Percentiles rank a stretch among this genome's conserved stretches.
Conservation (phyloP, 2,888 invertebrate species). For the Hypercompe scribonia region DNA sequence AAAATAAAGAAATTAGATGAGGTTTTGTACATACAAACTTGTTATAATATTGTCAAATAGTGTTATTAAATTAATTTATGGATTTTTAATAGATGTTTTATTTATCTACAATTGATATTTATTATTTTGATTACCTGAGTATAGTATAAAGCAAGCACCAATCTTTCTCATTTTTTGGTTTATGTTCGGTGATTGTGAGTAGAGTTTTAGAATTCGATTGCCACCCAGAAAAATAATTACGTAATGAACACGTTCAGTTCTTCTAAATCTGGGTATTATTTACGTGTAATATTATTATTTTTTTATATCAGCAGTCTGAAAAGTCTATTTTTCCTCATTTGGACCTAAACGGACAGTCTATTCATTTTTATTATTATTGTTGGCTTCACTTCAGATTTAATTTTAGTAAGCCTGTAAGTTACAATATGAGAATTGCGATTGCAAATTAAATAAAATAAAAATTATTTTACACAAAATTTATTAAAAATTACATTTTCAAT, state of each 20-base stretch:
- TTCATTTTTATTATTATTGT: too few species aligned
- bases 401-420: too few species aligned
- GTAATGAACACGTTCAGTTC: too few species aligned
- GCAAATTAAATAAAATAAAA: background rate
- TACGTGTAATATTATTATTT: background rate
- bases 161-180: too few species aligned
- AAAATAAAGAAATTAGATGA: slow-evolving; percentile 57
- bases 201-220: background rate
- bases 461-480: background rate
- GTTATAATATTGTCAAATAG: slow-evolving; percentile 84
- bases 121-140: too few species aligned
- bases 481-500: background rate
- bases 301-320: too few species aligned
- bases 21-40: slow-evolving; percentile 83
- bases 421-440: background rate
- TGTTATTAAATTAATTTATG: slow-evolving; percentile 86
- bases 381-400: too few species aligned
- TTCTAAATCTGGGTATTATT: background rate
- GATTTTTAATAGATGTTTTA: slow-evolving; percentile 70
- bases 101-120: slow-evolving; percentile 32
- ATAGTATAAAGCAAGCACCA: background rate
- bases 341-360: too few species aligned
- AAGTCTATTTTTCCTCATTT: too few species aligned
- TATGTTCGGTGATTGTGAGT: too few species aligned
- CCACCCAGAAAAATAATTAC: too few species aligned